Evolutionary conservation across 2,888 invertebrate genomes (phyloP).

Genomic region (Protodeltote pygarga): DNA sequence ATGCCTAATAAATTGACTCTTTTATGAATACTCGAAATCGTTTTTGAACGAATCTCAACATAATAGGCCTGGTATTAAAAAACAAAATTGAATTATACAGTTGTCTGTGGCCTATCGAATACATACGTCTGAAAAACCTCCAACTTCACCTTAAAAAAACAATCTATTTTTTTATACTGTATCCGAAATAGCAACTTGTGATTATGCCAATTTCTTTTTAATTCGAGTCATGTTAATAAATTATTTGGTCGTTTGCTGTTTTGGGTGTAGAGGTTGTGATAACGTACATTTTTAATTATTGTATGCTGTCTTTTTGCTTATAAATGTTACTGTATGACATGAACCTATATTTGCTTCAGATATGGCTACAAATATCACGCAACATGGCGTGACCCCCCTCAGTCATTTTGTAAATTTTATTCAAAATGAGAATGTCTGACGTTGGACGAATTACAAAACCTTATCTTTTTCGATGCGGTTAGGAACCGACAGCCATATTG

Average conservation of each 20-base stretch:
- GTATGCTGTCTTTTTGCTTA: slow-evolving; percentile 39
- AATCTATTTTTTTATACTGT: slow-evolving; percentile 41
- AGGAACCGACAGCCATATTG: slow-evolving; percentile 25
- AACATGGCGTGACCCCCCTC: slow-evolving; percentile 19
- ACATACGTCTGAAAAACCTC: slow-evolving; percentile 4
- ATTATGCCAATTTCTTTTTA: slow-evolving; percentile 36
- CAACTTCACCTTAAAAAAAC: slow-evolving; percentile 31
- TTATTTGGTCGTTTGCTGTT: slow-evolving; percentile 54
- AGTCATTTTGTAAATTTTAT: slow-evolving; percentile 22
- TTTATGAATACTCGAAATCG: no score
- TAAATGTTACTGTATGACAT: slow-evolving; percentile 33
- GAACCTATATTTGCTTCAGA: slow-evolving; percentile 10
- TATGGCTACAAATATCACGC: slow-evolving; percentile 22
- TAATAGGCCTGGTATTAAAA: no score
- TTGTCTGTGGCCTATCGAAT: no score
- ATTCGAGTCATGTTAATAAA: slow-evolving; percentile 40
- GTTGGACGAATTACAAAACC: not conserved
- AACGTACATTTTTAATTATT: slow-evolving; percentile 57
- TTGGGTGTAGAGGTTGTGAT: slow-evolving; percentile 64
- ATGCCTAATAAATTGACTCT: no score
- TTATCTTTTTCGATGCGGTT: slow-evolving; percentile 1
- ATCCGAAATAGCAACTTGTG: slow-evolving; percentile 51
- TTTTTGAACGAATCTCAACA: no score
- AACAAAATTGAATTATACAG: no score
- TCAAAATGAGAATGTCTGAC: slow-evolving; percentile 1